These are phyloP conservation scores for Lutraria rhynchaena DNA, from an alignment of 1,140 invertebrate species.

Conservation along the genomic window DNA sequence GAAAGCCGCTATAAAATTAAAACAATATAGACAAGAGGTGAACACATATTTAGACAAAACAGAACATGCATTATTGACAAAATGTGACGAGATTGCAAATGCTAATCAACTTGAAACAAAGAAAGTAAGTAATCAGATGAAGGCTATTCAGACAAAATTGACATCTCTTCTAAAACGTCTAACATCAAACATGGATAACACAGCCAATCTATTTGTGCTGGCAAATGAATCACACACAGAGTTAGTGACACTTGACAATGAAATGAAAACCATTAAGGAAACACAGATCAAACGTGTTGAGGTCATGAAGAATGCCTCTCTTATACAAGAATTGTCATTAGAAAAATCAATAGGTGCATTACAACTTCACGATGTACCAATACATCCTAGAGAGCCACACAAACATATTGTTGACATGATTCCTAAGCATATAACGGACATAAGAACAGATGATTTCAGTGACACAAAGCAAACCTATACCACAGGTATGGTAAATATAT, in stretches of 20 bases:
- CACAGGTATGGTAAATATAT: conserved; percentile 1
- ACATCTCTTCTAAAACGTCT: not conserved
- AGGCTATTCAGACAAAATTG: not conserved
- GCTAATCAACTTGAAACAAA: not conserved
- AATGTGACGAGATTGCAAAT: conserved; percentile 4
- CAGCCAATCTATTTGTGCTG: not conserved
- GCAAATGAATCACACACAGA: not conserved
- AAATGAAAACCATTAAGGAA: too few species aligned
- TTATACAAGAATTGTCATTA: not conserved
- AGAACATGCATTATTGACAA: not conserved
- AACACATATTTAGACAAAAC: conserved; percentile 13
- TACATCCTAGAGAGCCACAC: not conserved
- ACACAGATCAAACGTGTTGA: too few species aligned
- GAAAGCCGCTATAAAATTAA: not conserved
- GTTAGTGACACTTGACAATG: too few species aligned
- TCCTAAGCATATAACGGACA: not conserved
- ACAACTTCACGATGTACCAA: not conserved
- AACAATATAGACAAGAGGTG: conserved; percentile 13
- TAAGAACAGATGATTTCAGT: not conserved
- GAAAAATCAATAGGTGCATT: not conserved
- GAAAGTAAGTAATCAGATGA: not conserved
- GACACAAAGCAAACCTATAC: not conserved
- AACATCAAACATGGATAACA: not conserved
- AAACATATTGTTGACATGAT: conserved; percentile 13
- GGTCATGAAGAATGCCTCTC: not conserved